Percentiles rank a stretch among this genome's conserved stretches.
Evolutionary conservation across 2,888 invertebrate genomes (phyloP).

Genomic region (Stenoptilia bipunctidactyla): DNA sequence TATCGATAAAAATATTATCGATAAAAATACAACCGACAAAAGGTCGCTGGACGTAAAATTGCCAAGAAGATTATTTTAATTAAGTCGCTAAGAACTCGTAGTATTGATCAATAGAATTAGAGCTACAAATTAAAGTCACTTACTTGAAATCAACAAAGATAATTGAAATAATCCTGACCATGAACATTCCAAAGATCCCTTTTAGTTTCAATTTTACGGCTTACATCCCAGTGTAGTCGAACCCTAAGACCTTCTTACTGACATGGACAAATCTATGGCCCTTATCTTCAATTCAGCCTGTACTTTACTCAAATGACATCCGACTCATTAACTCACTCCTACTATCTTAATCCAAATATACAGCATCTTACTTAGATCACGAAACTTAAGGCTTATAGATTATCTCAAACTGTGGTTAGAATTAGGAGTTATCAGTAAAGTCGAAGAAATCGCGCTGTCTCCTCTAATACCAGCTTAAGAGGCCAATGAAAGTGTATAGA

Average conservation of each 20-base stretch:
- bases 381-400: constrained; percentile 55
- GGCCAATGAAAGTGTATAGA: constrained; percentile 8
- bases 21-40: too few species aligned
- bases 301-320: constrained; percentile 68
- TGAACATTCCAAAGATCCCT: constrained; percentile 9
- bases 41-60: too few species aligned
- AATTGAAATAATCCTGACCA: constrained; percentile 9
- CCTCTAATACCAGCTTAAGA: constrained; percentile 53
- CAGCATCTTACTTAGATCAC: constrained; percentile 67
- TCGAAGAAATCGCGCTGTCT: constrained; percentile 66
- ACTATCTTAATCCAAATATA: constrained; percentile 63
- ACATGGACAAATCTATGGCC: constrained; percentile 50
- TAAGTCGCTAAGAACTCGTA: too few species aligned
- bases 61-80: too few species aligned
- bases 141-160: constrained; percentile 8
- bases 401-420: constrained; percentile 48
- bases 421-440: constrained; percentile 62
- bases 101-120: constrained; percentile 6
- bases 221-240: constrained; percentile 8
- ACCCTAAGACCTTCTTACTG: constrained; percentile 11
- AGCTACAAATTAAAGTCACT: constrained; percentile 9
- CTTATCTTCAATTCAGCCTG: constrained; percentile 65
- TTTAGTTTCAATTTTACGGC: too few species aligned
- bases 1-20: too few species aligned
- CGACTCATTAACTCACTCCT: constrained; percentile 65